These are phyloP conservation scores for Helicoverpa armigera DNA, from an alignment of 1,140 invertebrate genomes.

Conservation along the genomic window DNA sequence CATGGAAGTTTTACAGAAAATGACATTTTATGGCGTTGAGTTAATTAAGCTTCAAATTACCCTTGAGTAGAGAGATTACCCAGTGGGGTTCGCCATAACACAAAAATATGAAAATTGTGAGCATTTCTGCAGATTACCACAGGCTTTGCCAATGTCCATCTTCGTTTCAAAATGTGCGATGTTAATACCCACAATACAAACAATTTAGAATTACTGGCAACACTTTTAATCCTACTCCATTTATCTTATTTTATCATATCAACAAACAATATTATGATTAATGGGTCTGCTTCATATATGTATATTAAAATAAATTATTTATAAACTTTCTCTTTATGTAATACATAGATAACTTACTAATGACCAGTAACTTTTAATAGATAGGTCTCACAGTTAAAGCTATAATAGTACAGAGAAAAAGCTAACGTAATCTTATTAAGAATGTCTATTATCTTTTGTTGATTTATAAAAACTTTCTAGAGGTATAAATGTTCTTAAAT, in stretches of 20 bases:
- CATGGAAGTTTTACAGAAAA: no score
- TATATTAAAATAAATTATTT: neutral
- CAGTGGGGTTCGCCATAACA: no score
- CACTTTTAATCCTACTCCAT: constrained; percentile 25
- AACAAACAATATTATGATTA: constrained; percentile 24
- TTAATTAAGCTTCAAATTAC: no score
- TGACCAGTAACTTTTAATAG: neutral
- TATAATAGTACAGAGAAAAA: no score
- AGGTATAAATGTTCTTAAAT: no score
- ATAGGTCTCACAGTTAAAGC: no score
- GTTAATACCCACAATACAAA: neutral
- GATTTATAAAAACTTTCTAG: no score
- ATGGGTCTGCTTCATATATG: neutral
- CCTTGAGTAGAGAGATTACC: no score
- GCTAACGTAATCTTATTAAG: no score
- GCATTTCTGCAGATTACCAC: neutral
- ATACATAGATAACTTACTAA: neutral
- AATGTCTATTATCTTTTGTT: no score
- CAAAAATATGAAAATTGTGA: neutral
- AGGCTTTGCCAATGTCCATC: neutral
- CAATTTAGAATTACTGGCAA: neutral
- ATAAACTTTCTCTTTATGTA: neutral
- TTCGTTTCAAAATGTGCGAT: neutral
- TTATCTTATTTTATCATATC: constrained; percentile 22
- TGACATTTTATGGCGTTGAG: no score